Conservation (phyloP, 2,797 vertebrate species). For the Siniperca obscura region DNA sequence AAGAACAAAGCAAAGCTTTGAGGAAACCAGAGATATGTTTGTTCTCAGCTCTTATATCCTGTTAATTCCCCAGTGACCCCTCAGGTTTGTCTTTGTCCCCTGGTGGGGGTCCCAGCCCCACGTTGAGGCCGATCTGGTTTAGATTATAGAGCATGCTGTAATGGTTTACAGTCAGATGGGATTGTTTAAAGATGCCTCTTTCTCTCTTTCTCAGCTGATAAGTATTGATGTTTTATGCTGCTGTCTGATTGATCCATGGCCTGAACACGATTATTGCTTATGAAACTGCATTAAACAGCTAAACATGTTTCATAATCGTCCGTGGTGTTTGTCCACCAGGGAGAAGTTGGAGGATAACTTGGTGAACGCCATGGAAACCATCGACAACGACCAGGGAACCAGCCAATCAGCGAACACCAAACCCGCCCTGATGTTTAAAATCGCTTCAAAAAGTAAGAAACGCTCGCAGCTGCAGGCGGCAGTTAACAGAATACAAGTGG, state of each 20-base stretch:
- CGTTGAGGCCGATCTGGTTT: too few relatives aligned
- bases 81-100: neutral
- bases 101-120: too few relatives aligned
- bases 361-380: constrained; percentile 86
- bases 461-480: too few relatives aligned
- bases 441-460: constrained; percentile 91
- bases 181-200: too few relatives aligned
- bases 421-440: constrained; percentile 88
- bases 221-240: neutral
- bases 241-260: neutral
- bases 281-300: neutral
- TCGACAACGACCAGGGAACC: constrained; percentile 75
- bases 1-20: neutral
- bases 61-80: neutral
- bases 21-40: neutral
- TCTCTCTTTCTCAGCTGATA: too few relatives aligned
- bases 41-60: neutral
- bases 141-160: too few relatives aligned
- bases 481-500: too few relatives aligned
- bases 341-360: constrained; percentile 81
- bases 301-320: neutral
- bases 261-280: neutral
- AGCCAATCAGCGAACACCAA: constrained; percentile 69
- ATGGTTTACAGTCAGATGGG: too few relatives aligned
- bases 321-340: constrained; percentile 31